A percentile compares a stretch with the other conserved stretches of the same genome.
Conservation (phyloP, 1,140 invertebrate genomes). For the Drosophila guanche region DNA sequence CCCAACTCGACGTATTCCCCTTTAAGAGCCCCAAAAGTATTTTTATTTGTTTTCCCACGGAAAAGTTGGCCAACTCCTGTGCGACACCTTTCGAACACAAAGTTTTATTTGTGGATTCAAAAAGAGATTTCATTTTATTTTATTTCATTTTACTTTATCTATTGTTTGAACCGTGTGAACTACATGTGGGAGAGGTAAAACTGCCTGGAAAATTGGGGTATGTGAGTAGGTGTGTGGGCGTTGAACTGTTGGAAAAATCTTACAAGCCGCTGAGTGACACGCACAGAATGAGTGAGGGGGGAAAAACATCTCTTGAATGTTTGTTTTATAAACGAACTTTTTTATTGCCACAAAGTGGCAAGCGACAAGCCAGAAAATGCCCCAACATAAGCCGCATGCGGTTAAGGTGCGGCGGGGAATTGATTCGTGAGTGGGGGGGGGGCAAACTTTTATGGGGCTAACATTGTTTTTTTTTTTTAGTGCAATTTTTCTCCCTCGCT, state of each 20-base stretch:
- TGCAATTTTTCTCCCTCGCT: conserved; percentile 7
- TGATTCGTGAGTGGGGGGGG: background rate
- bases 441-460: background rate
- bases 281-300: conserved; percentile 20
- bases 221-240: conserved; percentile 9
- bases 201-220: background rate
- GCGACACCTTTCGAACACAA: too few relatives aligned
- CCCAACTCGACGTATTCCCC: too few relatives aligned
- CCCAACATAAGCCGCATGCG: too few relatives aligned
- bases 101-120: background rate
- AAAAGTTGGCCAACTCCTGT: too few relatives aligned
- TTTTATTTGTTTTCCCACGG: too few relatives aligned
- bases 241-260: conserved; percentile 32
- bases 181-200: background rate
- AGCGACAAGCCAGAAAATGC: conserved; percentile 56
- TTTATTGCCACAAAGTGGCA: conserved; percentile 71
- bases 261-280: conserved; percentile 73
- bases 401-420: background rate
- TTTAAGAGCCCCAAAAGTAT: too few relatives aligned
- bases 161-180: conserved; percentile 25
- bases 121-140: conserved; percentile 9
- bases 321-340: conserved; percentile 76
- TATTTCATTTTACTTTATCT: conserved; percentile 26
- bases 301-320: conserved; percentile 51
- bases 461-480: background rate